Percentiles rank a stretch among this genome's conserved stretches.
Conservation (phyloP, 2,888 invertebrate species). For the Nomada goodeniana region DNA sequence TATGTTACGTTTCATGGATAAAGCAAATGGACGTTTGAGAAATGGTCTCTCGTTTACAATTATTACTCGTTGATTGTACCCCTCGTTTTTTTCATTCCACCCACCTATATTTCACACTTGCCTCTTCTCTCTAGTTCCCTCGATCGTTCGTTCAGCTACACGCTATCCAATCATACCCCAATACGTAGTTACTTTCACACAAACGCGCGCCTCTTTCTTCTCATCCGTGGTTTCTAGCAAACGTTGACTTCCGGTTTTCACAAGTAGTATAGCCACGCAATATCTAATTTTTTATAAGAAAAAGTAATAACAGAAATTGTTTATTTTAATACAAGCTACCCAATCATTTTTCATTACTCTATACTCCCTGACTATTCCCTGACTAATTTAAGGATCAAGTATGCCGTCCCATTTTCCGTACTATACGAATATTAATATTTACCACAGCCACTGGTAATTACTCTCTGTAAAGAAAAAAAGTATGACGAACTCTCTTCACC, state of each 20-base stretch:
- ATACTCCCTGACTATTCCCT: no score
- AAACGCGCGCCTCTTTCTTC: neutral
- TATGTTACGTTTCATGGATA: neutral
- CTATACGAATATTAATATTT: no score
- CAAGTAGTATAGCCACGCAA: no score
- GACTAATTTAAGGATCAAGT: no score
- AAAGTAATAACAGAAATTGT: no score
- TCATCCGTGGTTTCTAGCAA: neutral
- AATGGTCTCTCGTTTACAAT: neutral
- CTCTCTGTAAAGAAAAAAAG: no score
- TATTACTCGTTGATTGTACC: conserved; percentile 4
- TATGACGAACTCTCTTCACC: neutral
- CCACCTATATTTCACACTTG: neutral
- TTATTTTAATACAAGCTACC: no score
- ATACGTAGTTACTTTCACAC: neutral
- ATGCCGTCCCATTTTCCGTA: no score
- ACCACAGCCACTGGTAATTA: no score
- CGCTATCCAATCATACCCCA: neutral
- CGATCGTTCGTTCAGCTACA: conserved; percentile 1
- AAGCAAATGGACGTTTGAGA: neutral
- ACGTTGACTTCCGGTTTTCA: no score
- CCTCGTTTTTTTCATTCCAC: neutral
- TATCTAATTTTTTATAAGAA: no score
- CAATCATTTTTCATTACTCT: no score
- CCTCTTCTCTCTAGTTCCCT: neutral